A percentile compares a stretch with the other conserved stretches of the same genome.
phyloP scores from a whole-genome alignment of 2,113 vertebrate genomes.

The Coryphaenoides rupestris region DNA sequence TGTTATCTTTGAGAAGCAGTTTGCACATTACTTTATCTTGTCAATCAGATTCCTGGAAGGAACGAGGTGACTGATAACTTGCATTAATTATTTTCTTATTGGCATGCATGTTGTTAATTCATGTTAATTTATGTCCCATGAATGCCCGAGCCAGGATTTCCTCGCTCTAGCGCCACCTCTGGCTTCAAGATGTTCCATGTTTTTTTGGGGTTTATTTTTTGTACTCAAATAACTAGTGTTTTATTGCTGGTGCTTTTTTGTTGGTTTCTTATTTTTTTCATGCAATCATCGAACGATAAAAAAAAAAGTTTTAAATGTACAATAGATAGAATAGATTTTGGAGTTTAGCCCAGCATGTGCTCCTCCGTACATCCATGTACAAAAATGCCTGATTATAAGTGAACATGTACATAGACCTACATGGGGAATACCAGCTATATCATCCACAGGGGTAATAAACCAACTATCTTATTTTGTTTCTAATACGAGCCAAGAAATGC shows the following conservation, averaged over 20 bases:
- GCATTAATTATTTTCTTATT: conserved; percentile 77
- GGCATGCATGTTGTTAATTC: conserved; percentile 75
- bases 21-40: conserved; percentile 77
- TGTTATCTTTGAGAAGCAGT: conserved; percentile 76
- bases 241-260: conserved; percentile 46
- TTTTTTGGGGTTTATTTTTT: too few relatives aligned
- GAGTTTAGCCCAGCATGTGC: not conserved
- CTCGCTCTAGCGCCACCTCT: conserved; percentile 73
- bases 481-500: too few relatives aligned
- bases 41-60: conserved; percentile 78
- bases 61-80: conserved; percentile 76
- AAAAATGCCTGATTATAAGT: not conserved
- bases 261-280: not conserved
- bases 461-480: too few relatives aligned
- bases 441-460: too few relatives aligned
- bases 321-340: not conserved
- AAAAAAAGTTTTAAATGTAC: not conserved
- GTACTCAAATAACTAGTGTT: conserved; percentile 67
- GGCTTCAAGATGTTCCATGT: conserved; percentile 64
- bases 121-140: conserved; percentile 75
- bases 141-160: conserved; percentile 73
- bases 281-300: not conserved
- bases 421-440: too few relatives aligned
- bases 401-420: not conserved
- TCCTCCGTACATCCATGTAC: not conserved